Percentiles rank a stretch among this genome's conserved stretches.
Evolutionary conservation across 2,113 vertebrate species (phyloP).

Genomic region (Atlantisia rogersi): DNA sequence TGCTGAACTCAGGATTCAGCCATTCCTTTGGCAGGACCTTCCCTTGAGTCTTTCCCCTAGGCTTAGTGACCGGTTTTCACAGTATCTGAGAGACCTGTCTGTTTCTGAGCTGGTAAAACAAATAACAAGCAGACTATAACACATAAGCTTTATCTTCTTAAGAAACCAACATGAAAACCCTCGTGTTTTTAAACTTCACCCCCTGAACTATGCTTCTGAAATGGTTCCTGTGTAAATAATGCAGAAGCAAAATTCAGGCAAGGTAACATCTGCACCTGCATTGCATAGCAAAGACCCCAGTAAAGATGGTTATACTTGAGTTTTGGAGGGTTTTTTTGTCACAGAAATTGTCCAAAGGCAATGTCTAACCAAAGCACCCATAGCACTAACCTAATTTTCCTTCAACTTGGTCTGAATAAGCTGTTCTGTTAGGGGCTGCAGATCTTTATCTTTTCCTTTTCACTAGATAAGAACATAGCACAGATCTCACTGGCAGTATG

Average conservation of each 20-base stretch:
- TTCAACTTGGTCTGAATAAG: background rate
- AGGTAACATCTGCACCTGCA: accelerated
- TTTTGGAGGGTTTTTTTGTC: background rate
- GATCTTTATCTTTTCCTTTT: background rate
- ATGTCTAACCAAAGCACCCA: background rate
- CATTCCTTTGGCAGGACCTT: background rate
- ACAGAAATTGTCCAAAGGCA: background rate
- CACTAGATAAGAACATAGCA: background rate
- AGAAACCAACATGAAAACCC: background rate
- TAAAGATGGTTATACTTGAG: background rate
- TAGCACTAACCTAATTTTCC: background rate
- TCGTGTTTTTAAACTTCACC: background rate
- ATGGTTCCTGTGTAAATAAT: accelerated
- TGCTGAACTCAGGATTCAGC: background rate
- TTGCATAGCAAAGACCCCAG: background rate
- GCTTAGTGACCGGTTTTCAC: background rate
- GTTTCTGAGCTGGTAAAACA: background rate
- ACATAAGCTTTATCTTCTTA: background rate
- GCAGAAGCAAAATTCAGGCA: background rate
- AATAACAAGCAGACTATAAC: background rate
- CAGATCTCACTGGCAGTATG: background rate
- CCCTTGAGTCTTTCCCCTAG: background rate
- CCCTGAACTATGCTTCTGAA: background rate
- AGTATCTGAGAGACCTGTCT: background rate
- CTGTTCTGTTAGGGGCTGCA: background rate